A percentile compares a stretch with the other conserved stretches of the same genome.
These are phyloP conservation scores for Huso huso DNA, from an alignment of 2,797 vertebrate genomes.

Conservation along the genomic window DNA sequence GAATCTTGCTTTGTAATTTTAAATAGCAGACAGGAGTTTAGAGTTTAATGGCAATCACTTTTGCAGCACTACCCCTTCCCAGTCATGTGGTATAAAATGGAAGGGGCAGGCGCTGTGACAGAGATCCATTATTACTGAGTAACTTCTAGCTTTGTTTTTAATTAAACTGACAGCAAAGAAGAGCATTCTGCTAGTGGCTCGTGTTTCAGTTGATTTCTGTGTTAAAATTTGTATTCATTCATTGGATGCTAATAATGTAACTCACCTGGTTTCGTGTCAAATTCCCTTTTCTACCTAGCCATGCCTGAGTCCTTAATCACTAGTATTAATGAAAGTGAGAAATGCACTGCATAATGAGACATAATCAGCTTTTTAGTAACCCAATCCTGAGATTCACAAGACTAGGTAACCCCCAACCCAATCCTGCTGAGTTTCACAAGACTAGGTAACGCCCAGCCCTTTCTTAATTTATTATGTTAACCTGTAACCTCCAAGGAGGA, in stretches of 20 bases:
- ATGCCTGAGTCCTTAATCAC: slow-evolving; percentile 15
- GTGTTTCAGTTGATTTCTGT: too few species aligned
- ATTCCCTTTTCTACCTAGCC: neutral
- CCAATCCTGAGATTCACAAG: neutral
- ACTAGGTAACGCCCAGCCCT: neutral
- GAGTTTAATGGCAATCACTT: too few species aligned
- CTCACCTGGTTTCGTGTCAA: slow-evolving; percentile 10
- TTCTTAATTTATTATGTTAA: slow-evolving; percentile 8
- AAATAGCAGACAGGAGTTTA: too few species aligned
- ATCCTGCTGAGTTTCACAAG: neutral
- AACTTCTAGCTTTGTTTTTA: too few species aligned
- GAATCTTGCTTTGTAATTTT: too few species aligned
- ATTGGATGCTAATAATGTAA: slow-evolving; percentile 2
- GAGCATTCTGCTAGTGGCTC: too few species aligned
- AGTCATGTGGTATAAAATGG: too few species aligned
- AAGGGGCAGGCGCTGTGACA: too few species aligned
- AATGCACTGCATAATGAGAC: neutral
- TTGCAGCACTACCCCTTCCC: too few species aligned
- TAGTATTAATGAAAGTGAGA: slow-evolving; percentile 15
- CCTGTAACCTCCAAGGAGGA: neutral
- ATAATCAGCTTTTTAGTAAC: slow-evolving; percentile 10
- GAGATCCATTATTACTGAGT: too few species aligned
- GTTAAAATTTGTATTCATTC: neutral
- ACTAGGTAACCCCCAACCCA: neutral
- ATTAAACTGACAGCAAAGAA: too few species aligned